Percentiles rank a stretch among this genome's conserved stretches.
Conservation (phyloP, 2,113 vertebrate species). For the Calyptomena viridis region DNA sequence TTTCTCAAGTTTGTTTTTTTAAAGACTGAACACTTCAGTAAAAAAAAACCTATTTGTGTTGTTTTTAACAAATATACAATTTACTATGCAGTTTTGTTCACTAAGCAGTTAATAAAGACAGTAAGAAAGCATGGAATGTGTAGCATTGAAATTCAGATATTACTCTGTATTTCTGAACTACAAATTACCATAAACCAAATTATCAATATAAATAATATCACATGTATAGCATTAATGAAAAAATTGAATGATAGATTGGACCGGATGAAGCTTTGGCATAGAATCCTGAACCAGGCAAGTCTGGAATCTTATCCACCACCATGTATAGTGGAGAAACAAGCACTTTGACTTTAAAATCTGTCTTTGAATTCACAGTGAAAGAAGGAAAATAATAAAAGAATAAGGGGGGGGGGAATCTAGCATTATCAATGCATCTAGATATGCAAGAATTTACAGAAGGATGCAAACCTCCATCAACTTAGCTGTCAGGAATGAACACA, state of each 20-base stretch:
- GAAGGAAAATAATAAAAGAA: not conserved
- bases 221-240: not conserved
- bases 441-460: not conserved
- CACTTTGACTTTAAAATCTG: not conserved
- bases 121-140: not conserved
- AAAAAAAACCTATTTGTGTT: not conserved
- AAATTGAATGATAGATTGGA: not conserved
- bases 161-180: not conserved
- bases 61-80: not conserved
- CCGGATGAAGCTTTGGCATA: not conserved
- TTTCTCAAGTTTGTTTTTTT: not conserved
- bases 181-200: not conserved
- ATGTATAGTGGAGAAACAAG: not conserved
- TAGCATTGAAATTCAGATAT: not conserved
- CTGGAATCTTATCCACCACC: not conserved
- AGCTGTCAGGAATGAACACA: not conserved
- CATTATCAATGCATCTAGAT: not conserved
- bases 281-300: not conserved
- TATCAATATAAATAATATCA: not conserved
- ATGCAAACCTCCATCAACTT: not conserved
- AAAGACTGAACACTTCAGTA: not conserved
- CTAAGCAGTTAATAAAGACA: not conserved
- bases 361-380: not conserved
- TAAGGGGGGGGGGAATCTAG: too few species aligned
- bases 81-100: not conserved